Evolutionary conservation across 2,888 invertebrate genomes (phyloP).

Genomic region (Phaonia tiefii): DNA sequence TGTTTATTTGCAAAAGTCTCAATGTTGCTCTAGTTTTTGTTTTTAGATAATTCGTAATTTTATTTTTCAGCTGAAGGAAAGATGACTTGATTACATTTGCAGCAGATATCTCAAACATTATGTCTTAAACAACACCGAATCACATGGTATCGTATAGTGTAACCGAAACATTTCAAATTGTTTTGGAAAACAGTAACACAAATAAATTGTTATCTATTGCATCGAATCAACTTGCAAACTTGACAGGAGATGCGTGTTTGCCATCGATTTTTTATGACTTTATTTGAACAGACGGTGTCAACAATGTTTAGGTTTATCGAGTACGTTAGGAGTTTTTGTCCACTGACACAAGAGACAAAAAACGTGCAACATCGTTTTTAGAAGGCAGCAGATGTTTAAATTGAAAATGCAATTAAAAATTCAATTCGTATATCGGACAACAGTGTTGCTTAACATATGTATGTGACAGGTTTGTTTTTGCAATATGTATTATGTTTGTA

Average conservation of each 20-base stretch:
- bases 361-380: not conserved
- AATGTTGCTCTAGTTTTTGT: slow-evolving; percentile 44
- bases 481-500: no score
- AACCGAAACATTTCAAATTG: no score
- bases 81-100: no score
- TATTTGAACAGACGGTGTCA: slow-evolving; percentile 61
- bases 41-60: no score
- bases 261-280: slow-evolving; percentile 63
- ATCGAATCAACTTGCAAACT: not conserved
- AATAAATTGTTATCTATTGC: not conserved
- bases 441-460: not conserved
- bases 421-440: not conserved
- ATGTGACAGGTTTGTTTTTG: not conserved
- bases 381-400: not conserved
- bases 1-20: no score
- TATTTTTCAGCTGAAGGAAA: no score
- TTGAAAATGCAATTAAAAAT: not conserved
- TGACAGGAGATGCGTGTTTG: slow-evolving; percentile 66
- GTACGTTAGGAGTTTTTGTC: no score
- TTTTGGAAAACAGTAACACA: no score
- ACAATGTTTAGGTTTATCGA: slow-evolving; percentile 35
- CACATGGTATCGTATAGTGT: no score
- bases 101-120: no score
- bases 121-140: no score
- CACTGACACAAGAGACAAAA: not conserved